Percentiles rank a stretch among this genome's conserved stretches.
phyloP scores from a whole-genome alignment of 2,888 invertebrate genomes.

The Limnephilus lunatus region DNA sequence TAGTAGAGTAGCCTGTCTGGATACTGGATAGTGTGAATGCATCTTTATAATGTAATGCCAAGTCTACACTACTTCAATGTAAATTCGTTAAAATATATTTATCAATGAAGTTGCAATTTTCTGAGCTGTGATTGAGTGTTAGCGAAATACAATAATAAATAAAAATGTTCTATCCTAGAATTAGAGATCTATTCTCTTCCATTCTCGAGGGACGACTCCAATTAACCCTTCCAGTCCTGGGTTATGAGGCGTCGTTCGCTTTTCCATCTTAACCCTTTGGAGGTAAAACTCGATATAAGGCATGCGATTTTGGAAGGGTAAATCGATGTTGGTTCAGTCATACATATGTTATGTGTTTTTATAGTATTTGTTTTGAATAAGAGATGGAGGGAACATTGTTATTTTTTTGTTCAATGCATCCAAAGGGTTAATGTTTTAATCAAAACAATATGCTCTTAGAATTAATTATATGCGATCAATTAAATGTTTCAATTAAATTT shows the following conservation, averaged over 20 bases:
- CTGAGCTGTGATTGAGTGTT: conserved; percentile 55
- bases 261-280: background rate
- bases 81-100: conserved; percentile 23
- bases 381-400: background rate
- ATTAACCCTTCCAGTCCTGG: conserved; percentile 49
- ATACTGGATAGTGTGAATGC: conserved; percentile 51
- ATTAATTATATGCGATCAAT: conserved; percentile 2
- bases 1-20: conserved; percentile 25
- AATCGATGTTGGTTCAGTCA: background rate
- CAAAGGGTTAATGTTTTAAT: background rate
- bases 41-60: conserved; percentile 44
- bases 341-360: background rate
- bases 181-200: conserved; percentile 44
- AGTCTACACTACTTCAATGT: conserved; percentile 44
- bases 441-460: conserved; percentile 2
- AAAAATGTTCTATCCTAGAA: conserved; percentile 42
- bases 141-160: conserved; percentile 28
- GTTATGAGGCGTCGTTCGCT: background rate
- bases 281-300: background rate
- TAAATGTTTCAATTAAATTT: background rate
- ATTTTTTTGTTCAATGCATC: background rate
- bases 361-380: background rate
- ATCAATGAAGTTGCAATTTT: conserved; percentile 56
- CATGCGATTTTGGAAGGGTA: background rate
- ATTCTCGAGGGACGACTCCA: conserved; percentile 23